Conservation (phyloP, 1,140 invertebrate genomes). For the Myzus persicae region DNA sequence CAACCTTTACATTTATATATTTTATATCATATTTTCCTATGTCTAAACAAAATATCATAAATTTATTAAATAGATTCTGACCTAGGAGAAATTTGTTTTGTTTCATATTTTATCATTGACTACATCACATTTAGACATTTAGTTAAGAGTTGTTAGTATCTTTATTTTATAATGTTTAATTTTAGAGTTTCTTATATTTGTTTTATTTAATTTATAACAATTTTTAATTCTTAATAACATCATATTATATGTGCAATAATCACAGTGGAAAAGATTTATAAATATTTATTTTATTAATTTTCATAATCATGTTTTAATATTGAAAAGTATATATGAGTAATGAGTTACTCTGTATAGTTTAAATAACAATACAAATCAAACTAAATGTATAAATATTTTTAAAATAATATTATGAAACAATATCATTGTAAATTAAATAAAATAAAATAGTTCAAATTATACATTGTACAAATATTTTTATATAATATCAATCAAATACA, state of each 20-base stretch:
- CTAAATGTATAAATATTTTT: neutral
- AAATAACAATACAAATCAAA: neutral
- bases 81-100: neutral
- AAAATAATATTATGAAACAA: neutral
- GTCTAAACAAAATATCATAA: neutral
- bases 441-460: neutral
- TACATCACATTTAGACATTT: neutral
- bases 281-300: neutral
- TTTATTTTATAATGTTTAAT: neutral
- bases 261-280: neutral
- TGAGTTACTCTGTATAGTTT: neutral
- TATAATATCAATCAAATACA: neutral
- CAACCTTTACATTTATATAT: neutral
- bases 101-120: neutral
- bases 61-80: slow-evolving; percentile 11
- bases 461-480: neutral
- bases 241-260: neutral
- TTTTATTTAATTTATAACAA: slow-evolving; percentile 19
- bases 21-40: slow-evolving; percentile 2
- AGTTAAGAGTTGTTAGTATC: neutral
- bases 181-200: neutral
- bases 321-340: neutral
- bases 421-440: neutral
- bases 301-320: neutral
- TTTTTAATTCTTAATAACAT: neutral